A percentile compares a stretch with the other conserved stretches of the same genome.
Conservation (phyloP, 2,888 invertebrate species). For the Heliconius ismenius region DNA sequence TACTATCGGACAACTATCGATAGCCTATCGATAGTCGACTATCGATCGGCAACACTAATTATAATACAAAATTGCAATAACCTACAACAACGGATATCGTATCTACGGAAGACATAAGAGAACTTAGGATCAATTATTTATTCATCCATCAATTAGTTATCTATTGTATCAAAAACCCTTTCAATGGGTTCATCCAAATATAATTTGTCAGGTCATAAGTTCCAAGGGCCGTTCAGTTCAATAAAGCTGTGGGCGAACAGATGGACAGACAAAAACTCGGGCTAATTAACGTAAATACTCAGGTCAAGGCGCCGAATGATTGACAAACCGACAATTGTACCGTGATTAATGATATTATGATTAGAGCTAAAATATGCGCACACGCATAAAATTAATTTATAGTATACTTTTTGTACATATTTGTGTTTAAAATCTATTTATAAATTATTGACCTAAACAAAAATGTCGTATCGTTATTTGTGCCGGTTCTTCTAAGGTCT, state of each 20-base stretch:
- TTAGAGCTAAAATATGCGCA: slow-evolving; percentile 35
- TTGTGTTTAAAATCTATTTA: no score
- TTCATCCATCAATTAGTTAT: not conserved
- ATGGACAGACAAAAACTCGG: slow-evolving; percentile 42
- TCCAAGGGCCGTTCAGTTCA: slow-evolving; percentile 35
- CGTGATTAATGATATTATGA: slow-evolving; percentile 47
- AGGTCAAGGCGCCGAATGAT: slow-evolving; percentile 43
- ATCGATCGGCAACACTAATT: no score
- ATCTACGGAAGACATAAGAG: not conserved
- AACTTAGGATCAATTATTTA: not conserved
- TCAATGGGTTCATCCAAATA: not conserved
- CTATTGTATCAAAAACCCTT: not conserved
- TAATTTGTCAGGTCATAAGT: not conserved
- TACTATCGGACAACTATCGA: no score
- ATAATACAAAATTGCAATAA: no score
- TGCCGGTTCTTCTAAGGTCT: no score
- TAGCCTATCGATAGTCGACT: no score
- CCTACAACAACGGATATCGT: no score
- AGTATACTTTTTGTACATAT: no score
- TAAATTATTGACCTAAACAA: no score
- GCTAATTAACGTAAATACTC: slow-evolving; percentile 42
- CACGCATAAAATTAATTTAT: slow-evolving; percentile 2
- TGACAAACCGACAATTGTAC: slow-evolving; percentile 45
- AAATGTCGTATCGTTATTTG: no score
- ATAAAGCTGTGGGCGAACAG: slow-evolving; percentile 32